phyloP scores from a whole-genome alignment of 2,113 vertebrate species.

The Menura novaehollandiae region DNA sequence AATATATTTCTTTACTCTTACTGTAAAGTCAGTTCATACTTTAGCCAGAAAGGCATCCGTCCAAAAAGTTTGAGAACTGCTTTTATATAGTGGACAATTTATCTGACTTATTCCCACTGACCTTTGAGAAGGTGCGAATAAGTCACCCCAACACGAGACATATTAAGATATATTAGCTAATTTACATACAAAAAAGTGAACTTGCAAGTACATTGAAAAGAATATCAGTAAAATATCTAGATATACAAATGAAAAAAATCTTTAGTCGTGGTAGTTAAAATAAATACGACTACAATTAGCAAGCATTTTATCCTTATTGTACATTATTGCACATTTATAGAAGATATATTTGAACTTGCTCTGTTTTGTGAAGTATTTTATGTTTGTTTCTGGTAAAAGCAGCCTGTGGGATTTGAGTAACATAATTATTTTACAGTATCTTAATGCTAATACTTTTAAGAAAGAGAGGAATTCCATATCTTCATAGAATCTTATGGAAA shows the following conservation, averaged over 20 bases:
- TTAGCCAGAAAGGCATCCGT: background rate
- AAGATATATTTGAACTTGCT: background rate
- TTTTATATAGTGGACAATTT: background rate
- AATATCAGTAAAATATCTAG: background rate
- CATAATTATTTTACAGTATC: background rate
- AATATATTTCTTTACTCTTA: background rate
- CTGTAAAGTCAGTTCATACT: background rate
- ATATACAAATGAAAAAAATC: background rate
- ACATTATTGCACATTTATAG: constrained; percentile 40
- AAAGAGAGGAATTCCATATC: background rate
- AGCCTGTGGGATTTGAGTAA: background rate
- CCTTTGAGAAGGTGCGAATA: background rate
- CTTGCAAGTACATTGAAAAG: background rate
- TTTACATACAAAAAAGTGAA: background rate
- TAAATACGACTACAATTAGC: constrained; percentile 13
- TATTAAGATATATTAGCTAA: background rate
- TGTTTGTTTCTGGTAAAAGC: background rate
- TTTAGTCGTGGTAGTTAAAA: background rate
- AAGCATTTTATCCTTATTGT: background rate
- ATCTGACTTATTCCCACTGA: background rate
- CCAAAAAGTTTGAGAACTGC: background rate
- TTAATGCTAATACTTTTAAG: background rate
- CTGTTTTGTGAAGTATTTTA: background rate
- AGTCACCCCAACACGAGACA: background rate
- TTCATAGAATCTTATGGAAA: background rate